Evolutionary conservation across 2,797 vertebrate genomes (phyloP).

Genomic region (Pelochelys cantorii): DNA sequence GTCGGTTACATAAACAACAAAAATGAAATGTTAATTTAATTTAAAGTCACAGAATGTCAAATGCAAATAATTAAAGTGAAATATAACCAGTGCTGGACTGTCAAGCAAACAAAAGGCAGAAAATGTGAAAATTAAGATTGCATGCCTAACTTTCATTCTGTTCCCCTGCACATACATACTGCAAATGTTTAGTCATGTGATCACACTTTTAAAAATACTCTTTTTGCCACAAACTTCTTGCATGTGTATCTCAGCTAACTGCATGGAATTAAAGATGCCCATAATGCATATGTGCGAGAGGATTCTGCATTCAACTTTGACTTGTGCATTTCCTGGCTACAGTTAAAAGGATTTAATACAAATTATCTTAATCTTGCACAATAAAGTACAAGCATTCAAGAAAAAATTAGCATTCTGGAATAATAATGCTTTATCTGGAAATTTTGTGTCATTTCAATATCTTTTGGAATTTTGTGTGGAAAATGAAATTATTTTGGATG

Average conservation of each 20-base stretch:
- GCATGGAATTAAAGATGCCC: not conserved
- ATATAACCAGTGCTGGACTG: not conserved
- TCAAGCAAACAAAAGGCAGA: conserved; percentile 2
- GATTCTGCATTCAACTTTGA: not conserved
- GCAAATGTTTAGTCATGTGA: not conserved
- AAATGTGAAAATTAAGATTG: not conserved
- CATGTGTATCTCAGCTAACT: not conserved
- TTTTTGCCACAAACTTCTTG: not conserved
- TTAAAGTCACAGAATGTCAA: not conserved
- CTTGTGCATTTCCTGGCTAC: not conserved
- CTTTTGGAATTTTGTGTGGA: too few relatives aligned
- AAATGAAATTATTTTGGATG: too few relatives aligned
- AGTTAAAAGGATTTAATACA: too few relatives aligned
- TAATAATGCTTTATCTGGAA: too few relatives aligned
- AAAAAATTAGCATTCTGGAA: too few relatives aligned
- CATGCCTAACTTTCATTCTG: not conserved
- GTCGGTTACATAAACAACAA: not conserved
- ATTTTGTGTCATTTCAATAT: too few relatives aligned
- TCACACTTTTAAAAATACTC: not conserved
- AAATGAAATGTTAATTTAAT: not conserved
- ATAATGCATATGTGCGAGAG: not conserved
- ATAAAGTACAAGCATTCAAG: too few relatives aligned
- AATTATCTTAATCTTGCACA: too few relatives aligned
- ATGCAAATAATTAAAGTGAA: conserved; percentile 29
- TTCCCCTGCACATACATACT: not conserved